Evolutionary conservation across 2,888 invertebrate genomes (phyloP).

Genomic region (Eledona agricola): DNA sequence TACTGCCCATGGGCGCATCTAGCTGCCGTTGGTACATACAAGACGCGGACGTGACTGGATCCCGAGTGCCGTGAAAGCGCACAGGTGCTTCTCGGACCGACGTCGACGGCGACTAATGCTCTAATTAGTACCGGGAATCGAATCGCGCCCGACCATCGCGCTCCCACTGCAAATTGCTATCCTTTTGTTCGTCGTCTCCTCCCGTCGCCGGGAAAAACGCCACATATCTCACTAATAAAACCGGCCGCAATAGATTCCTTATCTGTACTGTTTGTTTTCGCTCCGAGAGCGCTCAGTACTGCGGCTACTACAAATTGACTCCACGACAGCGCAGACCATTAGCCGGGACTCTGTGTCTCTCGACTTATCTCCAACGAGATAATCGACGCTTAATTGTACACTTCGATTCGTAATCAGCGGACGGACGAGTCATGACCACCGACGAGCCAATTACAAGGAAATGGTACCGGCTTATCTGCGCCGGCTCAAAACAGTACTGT

Average conservation of each 20-base stretch:
- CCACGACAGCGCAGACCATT: slow-evolving; percentile 25
- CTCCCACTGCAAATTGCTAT: slow-evolving; percentile 32
- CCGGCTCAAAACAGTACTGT: slow-evolving; percentile 1
- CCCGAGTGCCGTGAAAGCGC: slow-evolving; percentile 16
- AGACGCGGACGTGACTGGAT: slow-evolving; percentile 21
- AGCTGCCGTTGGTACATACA: slow-evolving; percentile 14
- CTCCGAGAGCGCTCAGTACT: slow-evolving; percentile 20
- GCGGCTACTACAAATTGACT: slow-evolving; percentile 31
- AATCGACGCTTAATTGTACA: slow-evolving; percentile 24
- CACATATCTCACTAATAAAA: slow-evolving; percentile 36
- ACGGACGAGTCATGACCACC: slow-evolving; percentile 1
- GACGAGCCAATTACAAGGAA: slow-evolving; percentile 1
- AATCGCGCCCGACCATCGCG: slow-evolving; percentile 23
- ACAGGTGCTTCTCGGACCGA: slow-evolving; percentile 34
- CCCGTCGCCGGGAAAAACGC: slow-evolving; percentile 19
- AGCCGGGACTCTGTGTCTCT: slow-evolving; percentile 16
- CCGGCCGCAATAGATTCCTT: slow-evolving; percentile 36
- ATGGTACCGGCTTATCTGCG: slow-evolving; percentile 6
- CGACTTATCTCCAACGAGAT: slow-evolving; percentile 19
- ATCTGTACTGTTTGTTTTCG: slow-evolving; percentile 35
- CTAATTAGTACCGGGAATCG: slow-evolving; percentile 48
- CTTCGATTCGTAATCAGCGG: slow-evolving; percentile 13
- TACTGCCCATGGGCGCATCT: slow-evolving; percentile 13
- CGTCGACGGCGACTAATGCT: slow-evolving; percentile 40
- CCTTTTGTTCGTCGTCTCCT: slow-evolving; percentile 16